Evolutionary conservation across 2,888 invertebrate species (phyloP), one percentile per base, ranked within the genome.

Genomic region (Caenorhabditis doughertyi): DNA sequence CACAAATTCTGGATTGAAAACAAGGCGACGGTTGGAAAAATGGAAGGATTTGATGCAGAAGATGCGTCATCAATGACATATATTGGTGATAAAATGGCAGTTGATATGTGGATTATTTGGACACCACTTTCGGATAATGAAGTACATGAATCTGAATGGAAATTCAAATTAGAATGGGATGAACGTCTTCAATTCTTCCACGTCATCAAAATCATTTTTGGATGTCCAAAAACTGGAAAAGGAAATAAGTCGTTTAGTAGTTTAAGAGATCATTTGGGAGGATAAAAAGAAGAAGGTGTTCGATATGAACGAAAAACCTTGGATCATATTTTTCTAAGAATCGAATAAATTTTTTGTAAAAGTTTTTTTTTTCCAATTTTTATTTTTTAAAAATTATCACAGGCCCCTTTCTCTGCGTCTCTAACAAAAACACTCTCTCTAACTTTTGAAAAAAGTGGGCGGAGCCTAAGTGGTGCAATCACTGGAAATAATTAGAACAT

Each of bases 131-230:
- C 16, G 2, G 13, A 42, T n/a, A 44, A 56, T 11, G 8, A 1
- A 1, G 42, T 44, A 11, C 68, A 68, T 29, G 42, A 68, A 25
- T 68, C 68, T 25, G n/a, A 11, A 11, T 68, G 68, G 68, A 42
- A n/a, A 7, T 68, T 68, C n/a, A 7, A 8, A 0, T 18, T 68
- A 0, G 44, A 68, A 42, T 68, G 68, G 68, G 44, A 68, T 13
- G 2, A 5, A 0, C 18, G 21, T n/a, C 18, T 44, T 16, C 42
- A 55, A n/a, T 55, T 56, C 16, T 68, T 25, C 13, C 29, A 39
- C 18, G 18, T 68, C 29, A 27, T 11, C 9, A 9, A 11, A 9
- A 42, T 68, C 29, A 1, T 23, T 2, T 44, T 68, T 18, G 44
- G 42, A 16, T 68, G 68, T 68, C 68, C 68, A 42, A 13, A 55